Percentiles rank a stretch among this genome's conserved stretches.
phyloP scores from a whole-genome alignment of 2,888 invertebrate genomes.

The Silvanus unidentatus region DNA sequence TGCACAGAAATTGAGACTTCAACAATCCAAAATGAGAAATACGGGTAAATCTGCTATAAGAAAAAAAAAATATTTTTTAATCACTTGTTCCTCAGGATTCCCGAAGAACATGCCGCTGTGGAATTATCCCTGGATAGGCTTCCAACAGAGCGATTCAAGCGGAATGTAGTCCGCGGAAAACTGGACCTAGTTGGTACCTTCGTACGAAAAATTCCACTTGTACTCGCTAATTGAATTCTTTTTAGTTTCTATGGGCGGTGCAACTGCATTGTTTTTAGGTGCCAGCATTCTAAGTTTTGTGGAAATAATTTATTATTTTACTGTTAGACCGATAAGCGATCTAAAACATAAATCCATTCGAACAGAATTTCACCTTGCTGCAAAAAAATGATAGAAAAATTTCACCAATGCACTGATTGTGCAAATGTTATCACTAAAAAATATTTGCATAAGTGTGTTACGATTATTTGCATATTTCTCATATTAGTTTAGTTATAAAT shows the following conservation, averaged over 20 bases:
- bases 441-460: no score
- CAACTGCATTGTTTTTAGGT: slow-evolving; percentile 55
- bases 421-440: no score
- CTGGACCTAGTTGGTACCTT: slow-evolving; percentile 60
- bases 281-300: slow-evolving; percentile 56
- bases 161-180: slow-evolving; percentile 58
- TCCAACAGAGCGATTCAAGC: slow-evolving; percentile 62
- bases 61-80: background rate
- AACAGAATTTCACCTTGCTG: no score
- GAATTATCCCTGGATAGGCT: slow-evolving; percentile 58
- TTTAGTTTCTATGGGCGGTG: slow-evolving; percentile 57
- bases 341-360: no score
- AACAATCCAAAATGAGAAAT: slow-evolving; percentile 53
- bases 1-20: slow-evolving; percentile 67
- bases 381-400: no score
- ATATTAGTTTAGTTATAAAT: no score
- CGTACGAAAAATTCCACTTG: background rate
- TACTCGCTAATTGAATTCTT: slow-evolving; percentile 8
- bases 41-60: slow-evolving; percentile 28
- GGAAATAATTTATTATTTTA: slow-evolving; percentile 53
- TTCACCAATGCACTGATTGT: no score
- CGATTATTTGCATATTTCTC: no score
- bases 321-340: slow-evolving; percentile 24
- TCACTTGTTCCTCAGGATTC: no score
- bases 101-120: slow-evolving; percentile 43